These are phyloP conservation scores for Excalfactoria chinensis DNA, from an alignment of 2,113 vertebrate species.

Conservation along the genomic window DNA sequence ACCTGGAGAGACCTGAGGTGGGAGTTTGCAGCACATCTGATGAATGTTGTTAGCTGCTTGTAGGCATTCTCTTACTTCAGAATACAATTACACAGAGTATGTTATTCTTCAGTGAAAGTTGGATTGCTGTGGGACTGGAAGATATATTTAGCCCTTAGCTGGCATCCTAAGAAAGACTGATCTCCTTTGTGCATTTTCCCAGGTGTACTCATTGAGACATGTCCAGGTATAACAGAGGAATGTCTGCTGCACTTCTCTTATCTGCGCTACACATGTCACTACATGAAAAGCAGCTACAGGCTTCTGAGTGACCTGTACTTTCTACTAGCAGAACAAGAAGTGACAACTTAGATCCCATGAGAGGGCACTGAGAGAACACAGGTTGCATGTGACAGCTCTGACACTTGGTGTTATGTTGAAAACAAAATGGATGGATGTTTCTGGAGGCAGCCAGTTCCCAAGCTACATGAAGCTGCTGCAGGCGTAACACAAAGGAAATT, in stretches of 20 bases:
- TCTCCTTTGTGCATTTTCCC: neutral
- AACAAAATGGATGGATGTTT: neutral
- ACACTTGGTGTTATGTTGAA: neutral
- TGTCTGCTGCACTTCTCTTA: neutral
- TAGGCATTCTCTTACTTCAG: neutral
- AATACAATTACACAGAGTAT: neutral
- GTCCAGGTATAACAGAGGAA: neutral
- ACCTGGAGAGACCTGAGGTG: neutral
- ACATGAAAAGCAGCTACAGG: neutral
- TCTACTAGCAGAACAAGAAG: neutral
- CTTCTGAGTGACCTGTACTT: neutral
- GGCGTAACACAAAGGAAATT: neutral
- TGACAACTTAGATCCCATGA: neutral
- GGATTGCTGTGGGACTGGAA: neutral
- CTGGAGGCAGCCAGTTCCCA: neutral
- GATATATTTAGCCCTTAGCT: neutral
- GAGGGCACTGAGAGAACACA: neutral
- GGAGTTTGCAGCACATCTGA: neutral
- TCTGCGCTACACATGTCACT: neutral
- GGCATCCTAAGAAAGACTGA: neutral
- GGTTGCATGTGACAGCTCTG: neutral
- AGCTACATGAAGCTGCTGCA: neutral
- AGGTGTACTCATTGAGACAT: neutral
- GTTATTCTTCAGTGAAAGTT: neutral
- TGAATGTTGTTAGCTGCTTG: fast-evolving